Conservation (phyloP, 2,113 vertebrate species). For the Apteryx mantelli region DNA sequence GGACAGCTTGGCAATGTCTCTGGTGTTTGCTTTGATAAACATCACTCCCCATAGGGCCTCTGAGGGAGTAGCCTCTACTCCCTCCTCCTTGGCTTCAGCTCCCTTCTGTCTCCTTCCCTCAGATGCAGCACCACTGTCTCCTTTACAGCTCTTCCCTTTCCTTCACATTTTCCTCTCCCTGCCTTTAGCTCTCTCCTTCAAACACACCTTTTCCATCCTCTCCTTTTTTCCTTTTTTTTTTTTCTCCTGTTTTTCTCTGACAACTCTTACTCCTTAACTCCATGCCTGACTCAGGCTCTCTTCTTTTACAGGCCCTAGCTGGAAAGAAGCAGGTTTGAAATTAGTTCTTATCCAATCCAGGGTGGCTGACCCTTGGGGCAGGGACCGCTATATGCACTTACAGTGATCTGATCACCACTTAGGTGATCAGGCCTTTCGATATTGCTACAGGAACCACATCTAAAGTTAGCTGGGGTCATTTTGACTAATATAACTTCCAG, state of each 20-base stretch:
- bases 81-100: rapidly evolving
- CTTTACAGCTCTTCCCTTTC: background rate
- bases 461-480: background rate
- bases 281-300: background rate
- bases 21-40: background rate
- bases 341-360: conserved; percentile 4
- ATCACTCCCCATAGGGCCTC: background rate
- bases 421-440: background rate
- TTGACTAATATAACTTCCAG: conserved; percentile 30
- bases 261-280: background rate
- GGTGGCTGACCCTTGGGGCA: conserved; percentile 4
- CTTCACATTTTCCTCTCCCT: background rate
- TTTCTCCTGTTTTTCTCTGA: background rate
- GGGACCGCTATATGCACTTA: background rate
- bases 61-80: background rate
- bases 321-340: conserved; percentile 7
- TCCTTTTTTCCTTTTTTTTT: background rate
- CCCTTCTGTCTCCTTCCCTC: background rate
- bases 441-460: conserved; percentile 8
- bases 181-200: background rate
- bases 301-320: background rate
- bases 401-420: background rate
- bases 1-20: background rate
- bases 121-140: background rate
- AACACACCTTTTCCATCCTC: background rate